Conservation (phyloP, 1,140 invertebrate species). For the Caerostris extrusa region DNA sequence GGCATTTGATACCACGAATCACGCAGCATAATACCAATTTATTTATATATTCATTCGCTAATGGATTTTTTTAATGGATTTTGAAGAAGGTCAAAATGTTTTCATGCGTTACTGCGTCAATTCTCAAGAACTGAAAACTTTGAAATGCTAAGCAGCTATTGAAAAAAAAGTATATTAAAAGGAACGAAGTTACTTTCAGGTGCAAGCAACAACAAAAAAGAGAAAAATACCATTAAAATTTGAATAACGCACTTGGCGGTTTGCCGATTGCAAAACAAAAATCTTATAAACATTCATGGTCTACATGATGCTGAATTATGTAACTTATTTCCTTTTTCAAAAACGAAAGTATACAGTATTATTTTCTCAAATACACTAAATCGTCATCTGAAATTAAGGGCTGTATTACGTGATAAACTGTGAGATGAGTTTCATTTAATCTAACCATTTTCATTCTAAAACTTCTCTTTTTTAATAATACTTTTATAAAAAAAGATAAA, state of each 20-base stretch:
- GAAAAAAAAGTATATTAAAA: not conserved
- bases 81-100: not conserved
- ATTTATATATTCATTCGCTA: conserved; percentile 10
- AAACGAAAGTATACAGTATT: too few species aligned
- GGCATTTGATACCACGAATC: not conserved
- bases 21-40: not conserved
- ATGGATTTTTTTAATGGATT: conserved; percentile 33
- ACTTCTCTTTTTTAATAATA: too few species aligned
- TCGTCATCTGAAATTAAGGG: too few species aligned
- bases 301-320: too few species aligned
- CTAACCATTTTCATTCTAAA: too few species aligned
- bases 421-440: too few species aligned
- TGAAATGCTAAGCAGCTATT: not conserved
- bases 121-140: not conserved
- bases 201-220: not conserved
- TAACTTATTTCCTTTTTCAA: too few species aligned
- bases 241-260: not conserved
- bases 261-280: not conserved
- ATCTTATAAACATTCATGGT: too few species aligned
- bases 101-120: not conserved
- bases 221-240: not conserved
- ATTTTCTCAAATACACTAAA: too few species aligned
- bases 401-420: too few species aligned
- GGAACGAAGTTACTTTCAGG: not conserved
- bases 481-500: too few species aligned